Evolutionary conservation across 37 sponge, comb jelly and placozoan species (phyloP).

Genomic region (Ephydatia muelleri): DNA sequence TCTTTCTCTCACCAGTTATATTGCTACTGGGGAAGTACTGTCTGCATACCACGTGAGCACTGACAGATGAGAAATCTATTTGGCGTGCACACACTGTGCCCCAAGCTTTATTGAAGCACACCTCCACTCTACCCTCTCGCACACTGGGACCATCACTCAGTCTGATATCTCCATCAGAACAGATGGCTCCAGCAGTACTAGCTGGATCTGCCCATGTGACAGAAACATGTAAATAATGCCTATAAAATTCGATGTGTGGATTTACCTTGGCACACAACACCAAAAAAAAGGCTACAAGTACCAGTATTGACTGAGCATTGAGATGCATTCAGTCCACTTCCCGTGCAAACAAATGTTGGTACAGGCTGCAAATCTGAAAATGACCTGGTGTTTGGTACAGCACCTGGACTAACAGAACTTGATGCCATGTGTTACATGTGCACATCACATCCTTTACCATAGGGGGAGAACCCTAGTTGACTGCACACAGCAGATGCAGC

Average conservation of each 20-base stretch:
- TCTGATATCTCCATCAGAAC: not conserved
- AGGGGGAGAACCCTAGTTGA: conserved; percentile 30
- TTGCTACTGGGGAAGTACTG: not conserved
- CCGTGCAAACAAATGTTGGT: not conserved
- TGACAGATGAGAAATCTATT: not conserved
- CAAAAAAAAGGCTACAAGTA: not conserved
- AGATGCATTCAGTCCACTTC: not conserved
- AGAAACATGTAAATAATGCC: not conserved
- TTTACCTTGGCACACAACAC: not conserved
- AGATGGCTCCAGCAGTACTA: not conserved
- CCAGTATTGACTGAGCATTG: not conserved
- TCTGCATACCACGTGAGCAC: not conserved
- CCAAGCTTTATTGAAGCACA: not conserved
- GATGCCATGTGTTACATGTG: not conserved
- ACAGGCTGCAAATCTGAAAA: not conserved
- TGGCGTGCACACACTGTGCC: not conserved
- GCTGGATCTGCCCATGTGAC: not conserved
- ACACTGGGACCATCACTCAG: not conserved
- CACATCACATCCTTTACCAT: conserved; percentile 5
- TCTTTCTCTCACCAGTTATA: not conserved
- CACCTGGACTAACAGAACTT: not conserved
- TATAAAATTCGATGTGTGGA: not conserved
- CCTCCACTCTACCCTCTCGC: not conserved
- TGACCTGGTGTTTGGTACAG: not conserved
- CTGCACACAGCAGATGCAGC: conserved; percentile 44